Evolutionary conservation across 37 sponge, comb jelly and placozoan genomes (phyloP), one percentile per base, ranked within the genome.

Genomic region (Ianthella basta): DNA sequence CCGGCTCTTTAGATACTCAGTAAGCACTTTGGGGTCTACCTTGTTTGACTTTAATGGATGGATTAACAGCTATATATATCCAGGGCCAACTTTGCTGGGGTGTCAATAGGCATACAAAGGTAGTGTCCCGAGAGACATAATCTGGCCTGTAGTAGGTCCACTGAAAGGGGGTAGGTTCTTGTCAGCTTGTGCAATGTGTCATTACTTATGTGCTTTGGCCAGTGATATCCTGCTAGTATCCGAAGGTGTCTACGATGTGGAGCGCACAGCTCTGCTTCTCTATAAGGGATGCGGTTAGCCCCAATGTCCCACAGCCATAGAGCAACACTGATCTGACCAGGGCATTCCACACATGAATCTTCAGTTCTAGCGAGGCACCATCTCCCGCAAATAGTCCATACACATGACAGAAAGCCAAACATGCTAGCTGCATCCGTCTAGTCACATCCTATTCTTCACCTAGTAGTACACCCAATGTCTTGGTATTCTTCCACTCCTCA

Each of bases 301-400:
- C 72, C 72, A 12, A 70, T 30, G 72, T 70, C 72, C 72, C 72
- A 70, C 72, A 70, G 5, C 72, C 72, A 70, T 70, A 70, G 34
- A 44, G 50, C 50, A 44, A 44, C 50, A 44, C 50, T 44, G 29
- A 12, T 70, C n/a, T 25, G 37, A 70, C 72, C 72, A 70, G 12
- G 72, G 72, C 34, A 34, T 70, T 34, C 72, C 72, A 70, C 3
- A 70, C 72, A 19, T 35, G 20, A 35, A 38, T 64, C 44, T 25
- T 82, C 0, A 55, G 83, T 60, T 14, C 66, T 64, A 82, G 12
- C 5, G 72, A 70, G 36, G 72, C 72, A 29, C 72, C 72, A 36
- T 6, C 30, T 35, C 72, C 72, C 30, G 72, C 72, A 70, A 70
- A 70, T 35, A 70, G 72, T 21, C 72, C 37, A 33, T 32, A 70